Evolutionary conservation across 2,888 invertebrate species (phyloP).

Genomic region (Polylopha cassiicola): DNA sequence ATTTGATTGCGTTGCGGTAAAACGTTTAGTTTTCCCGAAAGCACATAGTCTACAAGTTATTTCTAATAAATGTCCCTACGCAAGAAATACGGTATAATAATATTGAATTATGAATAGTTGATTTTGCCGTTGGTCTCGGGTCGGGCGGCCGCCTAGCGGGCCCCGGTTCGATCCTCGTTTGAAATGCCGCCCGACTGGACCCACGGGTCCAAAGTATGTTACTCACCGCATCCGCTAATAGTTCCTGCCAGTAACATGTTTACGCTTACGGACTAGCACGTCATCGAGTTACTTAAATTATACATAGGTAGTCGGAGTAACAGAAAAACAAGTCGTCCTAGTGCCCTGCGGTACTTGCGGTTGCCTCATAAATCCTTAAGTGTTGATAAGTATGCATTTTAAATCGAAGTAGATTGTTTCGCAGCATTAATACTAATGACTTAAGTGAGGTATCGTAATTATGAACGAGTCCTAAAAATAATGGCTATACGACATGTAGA

Average conservation of each 20-base stretch:
- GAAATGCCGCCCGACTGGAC: constrained; percentile 53
- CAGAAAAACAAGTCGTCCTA: constrained; percentile 10
- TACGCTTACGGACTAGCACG: constrained; percentile 10
- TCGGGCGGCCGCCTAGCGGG: constrained; percentile 32
- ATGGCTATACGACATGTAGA: no score
- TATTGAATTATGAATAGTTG: constrained; percentile 30
- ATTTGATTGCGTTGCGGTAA: constrained; percentile 3
- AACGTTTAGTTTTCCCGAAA: no score
- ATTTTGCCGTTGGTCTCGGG: constrained; percentile 19
- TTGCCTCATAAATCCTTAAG: constrained; percentile 12
- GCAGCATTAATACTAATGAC: no score
- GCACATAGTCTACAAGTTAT: constrained; percentile 5
- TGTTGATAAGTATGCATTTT: constrained; percentile 12
- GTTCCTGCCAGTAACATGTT: constrained; percentile 34
- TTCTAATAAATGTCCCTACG: neutral
- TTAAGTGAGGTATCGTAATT: no score
- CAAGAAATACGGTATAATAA: constrained; percentile 22
- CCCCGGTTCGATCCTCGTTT: constrained; percentile 38
- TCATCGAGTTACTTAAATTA: constrained; percentile 10
- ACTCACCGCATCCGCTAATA: constrained; percentile 44
- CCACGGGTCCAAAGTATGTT: constrained; percentile 45
- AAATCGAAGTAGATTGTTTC: neutral
- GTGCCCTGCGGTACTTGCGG: constrained; percentile 9
- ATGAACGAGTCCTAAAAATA: no score
- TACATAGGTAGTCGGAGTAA: constrained; percentile 4